Evolutionary conservation across 2,113 vertebrate genomes (phyloP).

Genomic region (Tachysurus fulvidraco): DNA sequence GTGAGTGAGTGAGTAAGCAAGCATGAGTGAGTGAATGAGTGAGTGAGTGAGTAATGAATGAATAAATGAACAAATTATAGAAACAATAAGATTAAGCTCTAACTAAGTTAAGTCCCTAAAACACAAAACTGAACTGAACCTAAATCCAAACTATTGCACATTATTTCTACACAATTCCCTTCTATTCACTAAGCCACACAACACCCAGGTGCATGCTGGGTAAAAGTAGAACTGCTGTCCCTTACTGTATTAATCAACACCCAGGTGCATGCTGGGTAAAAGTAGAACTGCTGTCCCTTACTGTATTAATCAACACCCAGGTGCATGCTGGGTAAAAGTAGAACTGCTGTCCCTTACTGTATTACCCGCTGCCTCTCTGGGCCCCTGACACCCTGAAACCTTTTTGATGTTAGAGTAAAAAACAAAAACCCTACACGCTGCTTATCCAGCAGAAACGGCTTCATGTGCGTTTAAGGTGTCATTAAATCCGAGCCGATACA

Average conservation of each 20-base stretch:
- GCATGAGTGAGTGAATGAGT: neutral
- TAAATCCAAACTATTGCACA: neutral
- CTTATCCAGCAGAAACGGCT: neutral
- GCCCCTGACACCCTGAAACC: neutral
- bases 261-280: constrained; percentile 19
- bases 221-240: neutral
- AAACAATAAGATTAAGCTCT: neutral
- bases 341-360: neutral
- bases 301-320: neutral
- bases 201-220: constrained; percentile 17
- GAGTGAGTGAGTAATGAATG: neutral
- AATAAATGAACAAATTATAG: neutral
- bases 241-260: neutral
- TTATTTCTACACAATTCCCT: neutral
- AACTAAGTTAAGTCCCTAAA: neutral
- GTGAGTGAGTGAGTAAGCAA: neutral
- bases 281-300: neutral
- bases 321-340: constrained; percentile 11
- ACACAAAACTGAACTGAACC: neutral
- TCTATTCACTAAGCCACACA: neutral
- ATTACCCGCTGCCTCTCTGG: neutral
- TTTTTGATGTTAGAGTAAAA: neutral
- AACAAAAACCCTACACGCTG: neutral
- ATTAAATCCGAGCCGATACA: constrained; percentile 6
- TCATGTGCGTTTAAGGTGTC: neutral